These are phyloP conservation scores for Toxotes lorentzi DNA, from an alignment of 2,797 vertebrate genomes.

Conservation along the genomic window DNA sequence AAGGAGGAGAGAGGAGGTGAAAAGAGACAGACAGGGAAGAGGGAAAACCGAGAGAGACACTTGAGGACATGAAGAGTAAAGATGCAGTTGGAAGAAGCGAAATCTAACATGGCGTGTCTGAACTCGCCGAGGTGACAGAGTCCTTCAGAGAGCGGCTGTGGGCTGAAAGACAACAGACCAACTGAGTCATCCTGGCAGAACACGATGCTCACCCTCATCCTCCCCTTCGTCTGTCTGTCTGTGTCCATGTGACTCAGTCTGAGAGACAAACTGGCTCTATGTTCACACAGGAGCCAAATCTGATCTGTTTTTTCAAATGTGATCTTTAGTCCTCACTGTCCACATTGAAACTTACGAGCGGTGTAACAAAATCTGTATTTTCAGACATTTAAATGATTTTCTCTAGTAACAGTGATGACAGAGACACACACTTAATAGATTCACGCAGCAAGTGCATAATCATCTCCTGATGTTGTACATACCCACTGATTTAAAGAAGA, in stretches of 20 bases:
- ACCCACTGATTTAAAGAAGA: neutral
- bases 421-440: neutral
- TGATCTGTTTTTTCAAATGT: slow-evolving; percentile 7
- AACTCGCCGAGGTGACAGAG: slow-evolving; percentile 46
- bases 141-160: slow-evolving; percentile 47
- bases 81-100: slow-evolving; percentile 22
- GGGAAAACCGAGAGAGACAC: slow-evolving; percentile 15
- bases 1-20: neutral
- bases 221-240: slow-evolving; percentile 48
- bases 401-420: neutral
- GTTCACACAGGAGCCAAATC: slow-evolving; percentile 36
- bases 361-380: neutral
- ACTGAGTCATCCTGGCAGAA: slow-evolving; percentile 76
- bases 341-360: neutral
- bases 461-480: neutral
- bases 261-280: slow-evolving; percentile 49
- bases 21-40: neutral
- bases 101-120: slow-evolving; percentile 36
- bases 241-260: slow-evolving; percentile 57
- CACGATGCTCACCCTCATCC: slow-evolving; percentile 45
- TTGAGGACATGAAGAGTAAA: slow-evolving; percentile 7
- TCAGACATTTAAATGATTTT: neutral
- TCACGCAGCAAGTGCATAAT: neutral
- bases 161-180: slow-evolving; percentile 63
- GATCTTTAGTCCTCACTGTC: slow-evolving; percentile 23